phyloP scores from a whole-genome alignment of 2,113 vertebrate genomes.

The Phocoena sinus region DNA sequence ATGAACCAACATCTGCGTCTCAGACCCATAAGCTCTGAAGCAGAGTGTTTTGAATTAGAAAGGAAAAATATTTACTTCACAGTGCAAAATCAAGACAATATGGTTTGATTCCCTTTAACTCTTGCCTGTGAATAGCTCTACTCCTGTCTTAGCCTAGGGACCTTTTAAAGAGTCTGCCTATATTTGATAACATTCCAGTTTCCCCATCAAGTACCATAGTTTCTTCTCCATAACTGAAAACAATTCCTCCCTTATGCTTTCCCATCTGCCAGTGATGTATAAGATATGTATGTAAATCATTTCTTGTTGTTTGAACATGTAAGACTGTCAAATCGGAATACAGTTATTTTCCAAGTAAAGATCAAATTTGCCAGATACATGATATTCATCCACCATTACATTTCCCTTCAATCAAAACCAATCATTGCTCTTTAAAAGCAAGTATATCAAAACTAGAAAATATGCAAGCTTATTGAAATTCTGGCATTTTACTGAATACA shows the following conservation, averaged over 20 bases:
- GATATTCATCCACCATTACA: background rate
- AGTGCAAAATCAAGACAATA: background rate
- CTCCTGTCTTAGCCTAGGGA: background rate
- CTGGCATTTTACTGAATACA: background rate
- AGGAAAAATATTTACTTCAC: background rate
- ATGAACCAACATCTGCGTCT: background rate
- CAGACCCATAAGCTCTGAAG: background rate
- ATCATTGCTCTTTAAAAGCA: background rate
- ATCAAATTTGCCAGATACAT: background rate
- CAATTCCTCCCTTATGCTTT: conserved; percentile 12
- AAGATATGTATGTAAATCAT: conserved; percentile 7
- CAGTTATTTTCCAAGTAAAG: background rate
- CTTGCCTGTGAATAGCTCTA: background rate
- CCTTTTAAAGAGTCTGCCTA: background rate
- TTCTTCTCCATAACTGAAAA: background rate
- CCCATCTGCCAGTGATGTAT: background rate
- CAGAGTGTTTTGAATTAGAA: conserved; percentile 1
- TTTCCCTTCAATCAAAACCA: conserved; percentile 30
- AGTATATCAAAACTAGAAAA: background rate
- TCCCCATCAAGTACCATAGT: background rate
- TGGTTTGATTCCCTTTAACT: background rate
- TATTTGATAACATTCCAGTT: background rate
- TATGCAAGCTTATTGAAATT: background rate
- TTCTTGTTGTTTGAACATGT: background rate
- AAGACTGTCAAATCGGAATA: conserved; percentile 27